Evolutionary conservation across 2,113 vertebrate genomes (phyloP).

Genomic region (Narcine bancroftii): DNA sequence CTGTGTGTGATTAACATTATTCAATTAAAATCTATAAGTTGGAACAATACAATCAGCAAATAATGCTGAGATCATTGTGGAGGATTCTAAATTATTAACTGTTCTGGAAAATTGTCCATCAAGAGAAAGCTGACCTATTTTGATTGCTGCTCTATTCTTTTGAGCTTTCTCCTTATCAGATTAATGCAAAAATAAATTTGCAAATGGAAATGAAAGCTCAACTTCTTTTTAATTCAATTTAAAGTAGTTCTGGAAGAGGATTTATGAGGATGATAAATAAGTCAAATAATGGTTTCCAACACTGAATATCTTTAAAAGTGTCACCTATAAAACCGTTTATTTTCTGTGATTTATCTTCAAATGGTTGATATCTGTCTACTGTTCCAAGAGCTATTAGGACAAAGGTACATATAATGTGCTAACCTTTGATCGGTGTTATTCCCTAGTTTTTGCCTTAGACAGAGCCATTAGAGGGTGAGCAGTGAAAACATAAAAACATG

Average conservation of each 20-base stretch:
- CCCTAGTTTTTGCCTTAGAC: not conserved
- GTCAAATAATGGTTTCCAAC: not conserved
- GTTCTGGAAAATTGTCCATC: not conserved
- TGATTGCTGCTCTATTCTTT: not conserved
- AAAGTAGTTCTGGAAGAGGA: no score
- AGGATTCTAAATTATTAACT: not conserved
- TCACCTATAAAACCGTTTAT: not conserved
- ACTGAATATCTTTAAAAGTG: not conserved
- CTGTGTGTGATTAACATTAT: not conserved
- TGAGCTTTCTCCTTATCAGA: not conserved
- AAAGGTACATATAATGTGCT: not conserved
- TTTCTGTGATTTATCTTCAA: conserved; percentile 1
- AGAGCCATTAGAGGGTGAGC: not conserved
- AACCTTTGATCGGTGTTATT: not conserved
- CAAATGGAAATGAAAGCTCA: not conserved
- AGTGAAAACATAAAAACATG: not conserved
- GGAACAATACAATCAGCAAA: not conserved
- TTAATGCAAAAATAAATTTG: not conserved
- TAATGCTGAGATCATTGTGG: not conserved
- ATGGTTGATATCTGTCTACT: not conserved
- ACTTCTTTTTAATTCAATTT: not conserved
- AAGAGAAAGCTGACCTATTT: not conserved
- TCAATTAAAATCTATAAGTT: not conserved
- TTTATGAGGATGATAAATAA: no score
- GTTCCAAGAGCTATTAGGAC: not conserved